These are phyloP conservation scores for Hirtodrosophila trivittata DNA, from an alignment of 2,888 invertebrate genomes.

Conservation along the genomic window DNA sequence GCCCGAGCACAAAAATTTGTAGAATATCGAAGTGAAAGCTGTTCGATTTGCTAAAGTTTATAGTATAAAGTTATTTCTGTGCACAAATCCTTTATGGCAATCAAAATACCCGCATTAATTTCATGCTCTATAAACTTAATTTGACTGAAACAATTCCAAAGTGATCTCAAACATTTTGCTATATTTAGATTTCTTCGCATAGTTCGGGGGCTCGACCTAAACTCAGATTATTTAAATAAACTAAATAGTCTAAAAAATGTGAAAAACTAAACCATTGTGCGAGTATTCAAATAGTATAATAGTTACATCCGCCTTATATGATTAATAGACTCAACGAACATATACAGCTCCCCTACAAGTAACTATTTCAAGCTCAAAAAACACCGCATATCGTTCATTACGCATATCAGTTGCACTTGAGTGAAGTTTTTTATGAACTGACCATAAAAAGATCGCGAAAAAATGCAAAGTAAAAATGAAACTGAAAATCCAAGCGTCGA, in stretches of 20 bases:
- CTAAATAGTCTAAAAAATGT: conserved; percentile 6
- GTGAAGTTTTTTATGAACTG: conserved; percentile 6
- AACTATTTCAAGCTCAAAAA: not conserved
- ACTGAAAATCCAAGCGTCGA: conserved; percentile 37
- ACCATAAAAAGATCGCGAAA: conserved; percentile 32
- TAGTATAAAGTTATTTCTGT: no score
- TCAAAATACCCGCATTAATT: no score
- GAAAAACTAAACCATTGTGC: conserved; percentile 5
- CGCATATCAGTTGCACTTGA: conserved; percentile 31
- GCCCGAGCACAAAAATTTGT: no score
- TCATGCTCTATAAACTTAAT: no score
- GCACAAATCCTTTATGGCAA: no score
- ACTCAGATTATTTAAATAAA: conserved; percentile 32
- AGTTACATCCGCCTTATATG: conserved; percentile 15
- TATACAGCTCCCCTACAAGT: no score
- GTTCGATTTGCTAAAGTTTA: no score
- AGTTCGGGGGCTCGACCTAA: conserved; percentile 52
- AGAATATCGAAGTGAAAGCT: no score
- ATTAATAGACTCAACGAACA: conserved; percentile 1
- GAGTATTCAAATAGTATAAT: no score
- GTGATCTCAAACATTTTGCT: not conserved
- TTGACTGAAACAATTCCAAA: no score
- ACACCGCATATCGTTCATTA: conserved; percentile 19
- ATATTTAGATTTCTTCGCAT: conserved; percentile 18
- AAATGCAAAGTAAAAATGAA: conserved; percentile 30